phyloP scores from a whole-genome alignment of 1,140 invertebrate genomes.

The Eueides isabella region DNA sequence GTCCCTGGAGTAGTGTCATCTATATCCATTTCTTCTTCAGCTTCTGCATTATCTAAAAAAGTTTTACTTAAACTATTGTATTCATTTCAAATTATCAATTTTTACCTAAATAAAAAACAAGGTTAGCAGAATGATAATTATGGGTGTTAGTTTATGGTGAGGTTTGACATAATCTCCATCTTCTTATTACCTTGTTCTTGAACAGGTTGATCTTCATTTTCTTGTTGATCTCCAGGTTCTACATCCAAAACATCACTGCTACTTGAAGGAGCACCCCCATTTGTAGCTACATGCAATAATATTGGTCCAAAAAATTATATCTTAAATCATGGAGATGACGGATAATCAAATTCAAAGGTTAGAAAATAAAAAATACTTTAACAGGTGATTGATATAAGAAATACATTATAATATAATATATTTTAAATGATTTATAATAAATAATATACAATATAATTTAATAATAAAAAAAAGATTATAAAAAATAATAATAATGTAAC shows the following conservation, averaged over 20 bases:
- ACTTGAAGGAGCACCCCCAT: conserved; percentile 72
- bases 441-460: neutral
- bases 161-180: neutral
- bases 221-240: conserved; percentile 53
- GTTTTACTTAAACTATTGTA: conserved; percentile 19
- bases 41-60: conserved; percentile 56
- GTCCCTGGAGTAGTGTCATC: conserved; percentile 71
- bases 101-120: conserved; percentile 12
- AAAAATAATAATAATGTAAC: neutral
- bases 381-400: neutral
- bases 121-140: neutral
- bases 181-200: conserved; percentile 59
- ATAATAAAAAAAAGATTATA: neutral
- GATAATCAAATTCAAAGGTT: neutral
- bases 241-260: conserved; percentile 72
- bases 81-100: neutral
- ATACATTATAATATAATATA: no score
- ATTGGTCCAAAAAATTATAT: conserved; percentile 21
- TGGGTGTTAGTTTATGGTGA: conserved; percentile 8
- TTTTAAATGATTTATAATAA: neutral
- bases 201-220: conserved; percentile 54
- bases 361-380: neutral
- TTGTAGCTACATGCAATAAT: conserved; percentile 57
- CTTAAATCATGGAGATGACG: neutral
- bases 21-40: conserved; percentile 77